phyloP scores from a whole-genome alignment of 2,797 vertebrate genomes.

The Remorina albescens region DNA sequence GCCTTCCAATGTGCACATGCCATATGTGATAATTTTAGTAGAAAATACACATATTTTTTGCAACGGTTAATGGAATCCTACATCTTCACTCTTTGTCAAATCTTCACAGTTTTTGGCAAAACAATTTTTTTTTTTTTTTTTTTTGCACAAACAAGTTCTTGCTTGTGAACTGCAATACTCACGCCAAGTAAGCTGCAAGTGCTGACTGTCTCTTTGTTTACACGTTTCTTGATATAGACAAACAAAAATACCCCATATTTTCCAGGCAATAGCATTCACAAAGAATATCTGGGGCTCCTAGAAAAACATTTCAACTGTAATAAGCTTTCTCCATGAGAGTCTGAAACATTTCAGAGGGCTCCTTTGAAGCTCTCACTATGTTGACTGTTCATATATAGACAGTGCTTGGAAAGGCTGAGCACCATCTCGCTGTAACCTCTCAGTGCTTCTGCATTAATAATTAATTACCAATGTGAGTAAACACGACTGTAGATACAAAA shows the following conservation, averaged over 20 bases:
- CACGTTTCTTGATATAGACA: conserved; percentile 81
- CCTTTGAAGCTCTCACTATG: conserved; percentile 82
- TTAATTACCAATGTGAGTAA: conserved; percentile 85
- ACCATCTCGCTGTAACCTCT: conserved; percentile 82
- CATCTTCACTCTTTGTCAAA: conserved; percentile 53
- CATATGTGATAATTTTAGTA: conserved; percentile 19
- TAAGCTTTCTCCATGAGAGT: conserved; percentile 82
- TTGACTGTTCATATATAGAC: conserved; percentile 82
- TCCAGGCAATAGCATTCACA: conserved; percentile 77
- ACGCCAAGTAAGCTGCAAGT: conserved; percentile 73
- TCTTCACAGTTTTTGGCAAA: conserved; percentile 44
- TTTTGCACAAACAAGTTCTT: conserved; percentile 64
- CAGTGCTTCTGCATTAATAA: conserved; percentile 84
- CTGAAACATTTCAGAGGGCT: conserved; percentile 78
- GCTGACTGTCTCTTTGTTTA: conserved; percentile 82
- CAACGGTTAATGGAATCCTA: conserved; percentile 46
- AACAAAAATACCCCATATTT: conserved; percentile 82
- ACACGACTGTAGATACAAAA: conserved; percentile 82
- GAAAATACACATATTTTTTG: conserved; percentile 18
- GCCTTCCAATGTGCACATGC: conserved; percentile 22
- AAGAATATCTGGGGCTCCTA: conserved; percentile 81
- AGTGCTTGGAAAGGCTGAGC: conserved; percentile 79
- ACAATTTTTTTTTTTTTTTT: conserved; percentile 30
- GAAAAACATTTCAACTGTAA: conserved; percentile 85
- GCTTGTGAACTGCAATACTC: conserved; percentile 72